These are phyloP conservation scores for Drosophila kambysellisi DNA, from an alignment of 2,888 invertebrate species.

Conservation along the genomic window DNA sequence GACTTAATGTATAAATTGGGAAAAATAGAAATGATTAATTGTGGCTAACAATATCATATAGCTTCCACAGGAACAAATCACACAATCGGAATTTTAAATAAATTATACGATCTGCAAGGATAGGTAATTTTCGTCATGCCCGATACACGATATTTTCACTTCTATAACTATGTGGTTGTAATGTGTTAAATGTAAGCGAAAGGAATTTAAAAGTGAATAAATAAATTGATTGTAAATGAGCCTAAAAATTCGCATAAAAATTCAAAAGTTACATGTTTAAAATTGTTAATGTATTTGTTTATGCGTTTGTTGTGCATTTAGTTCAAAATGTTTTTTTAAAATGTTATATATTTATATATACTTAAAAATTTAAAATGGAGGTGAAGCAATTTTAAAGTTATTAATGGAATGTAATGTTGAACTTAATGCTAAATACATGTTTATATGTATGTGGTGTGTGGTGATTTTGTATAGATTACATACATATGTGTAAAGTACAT, in stretches of 20 bases:
- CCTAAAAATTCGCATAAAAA: constrained; percentile 44
- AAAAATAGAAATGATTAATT: background rate
- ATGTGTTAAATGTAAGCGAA: constrained; percentile 7
- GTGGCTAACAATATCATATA: background rate
- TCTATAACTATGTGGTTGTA: too few relatives aligned
- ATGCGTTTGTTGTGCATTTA: constrained; percentile 3
- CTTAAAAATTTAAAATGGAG: constrained; percentile 38
- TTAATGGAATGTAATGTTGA: constrained; percentile 9
- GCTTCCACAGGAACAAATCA: too few relatives aligned
- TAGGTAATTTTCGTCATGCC: too few relatives aligned
- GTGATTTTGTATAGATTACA: background rate
- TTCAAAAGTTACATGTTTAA: constrained; percentile 46
- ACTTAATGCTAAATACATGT: constrained; percentile 7
- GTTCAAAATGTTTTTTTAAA: constrained; percentile 20
- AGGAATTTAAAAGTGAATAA: constrained; percentile 41
- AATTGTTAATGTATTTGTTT: constrained; percentile 22
- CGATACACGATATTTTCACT: too few relatives aligned
- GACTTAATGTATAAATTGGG: background rate
- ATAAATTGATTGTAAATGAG: constrained; percentile 28
- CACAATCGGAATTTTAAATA: too few relatives aligned
- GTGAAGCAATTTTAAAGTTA: constrained; percentile 24
- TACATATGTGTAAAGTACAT: background rate
- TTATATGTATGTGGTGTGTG: background rate
- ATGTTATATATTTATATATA: constrained; percentile 15
- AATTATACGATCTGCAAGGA: too few relatives aligned